A percentile compares a stretch with the other conserved stretches of the same genome.
Conservation (phyloP, 2,888 invertebrate genomes). For the Melinopterus prodromus region DNA sequence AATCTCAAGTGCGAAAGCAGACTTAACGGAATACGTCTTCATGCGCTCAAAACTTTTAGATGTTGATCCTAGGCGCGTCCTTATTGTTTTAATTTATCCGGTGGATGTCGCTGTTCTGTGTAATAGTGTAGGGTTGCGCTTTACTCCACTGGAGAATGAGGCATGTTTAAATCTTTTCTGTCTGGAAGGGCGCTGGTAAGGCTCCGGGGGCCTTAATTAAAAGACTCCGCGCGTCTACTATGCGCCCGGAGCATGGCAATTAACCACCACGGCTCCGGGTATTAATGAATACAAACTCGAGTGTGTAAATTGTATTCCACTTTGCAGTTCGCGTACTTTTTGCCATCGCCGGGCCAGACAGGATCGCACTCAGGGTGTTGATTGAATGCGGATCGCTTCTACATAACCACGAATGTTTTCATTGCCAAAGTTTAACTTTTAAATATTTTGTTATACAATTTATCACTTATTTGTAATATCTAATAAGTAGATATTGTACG, state of each 20-base stretch:
- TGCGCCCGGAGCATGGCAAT: slow-evolving; percentile 32
- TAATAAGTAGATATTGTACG: too few relatives aligned
- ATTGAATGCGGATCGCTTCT: not conserved
- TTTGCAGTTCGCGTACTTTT: slow-evolving; percentile 22
- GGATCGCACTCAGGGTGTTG: not conserved
- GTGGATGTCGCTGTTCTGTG: not conserved
- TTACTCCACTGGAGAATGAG: slow-evolving; percentile 13
- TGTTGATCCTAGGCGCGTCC: not conserved
- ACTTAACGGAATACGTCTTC: not conserved
- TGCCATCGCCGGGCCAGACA: not conserved
- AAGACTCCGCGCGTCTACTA: slow-evolving; percentile 28
- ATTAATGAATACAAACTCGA: slow-evolving; percentile 36
- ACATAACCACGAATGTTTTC: not conserved
- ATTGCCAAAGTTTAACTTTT: too few relatives aligned
- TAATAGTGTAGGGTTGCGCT: slow-evolving; percentile 14
- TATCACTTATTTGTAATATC: too few relatives aligned
- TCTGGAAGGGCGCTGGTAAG: slow-evolving; percentile 9
- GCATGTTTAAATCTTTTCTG: slow-evolving; percentile 23
- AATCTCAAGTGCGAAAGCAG: not conserved
- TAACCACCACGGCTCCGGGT: slow-evolving; percentile 27
- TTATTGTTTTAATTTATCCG: not conserved
- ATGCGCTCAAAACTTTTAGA: not conserved
- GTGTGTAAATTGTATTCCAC: slow-evolving; percentile 35
- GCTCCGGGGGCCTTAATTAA: slow-evolving; percentile 32
- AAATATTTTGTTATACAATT: too few relatives aligned